Evolutionary conservation across 2,888 invertebrate genomes (phyloP).

Genomic region (Epistrophella euchroma): DNA sequence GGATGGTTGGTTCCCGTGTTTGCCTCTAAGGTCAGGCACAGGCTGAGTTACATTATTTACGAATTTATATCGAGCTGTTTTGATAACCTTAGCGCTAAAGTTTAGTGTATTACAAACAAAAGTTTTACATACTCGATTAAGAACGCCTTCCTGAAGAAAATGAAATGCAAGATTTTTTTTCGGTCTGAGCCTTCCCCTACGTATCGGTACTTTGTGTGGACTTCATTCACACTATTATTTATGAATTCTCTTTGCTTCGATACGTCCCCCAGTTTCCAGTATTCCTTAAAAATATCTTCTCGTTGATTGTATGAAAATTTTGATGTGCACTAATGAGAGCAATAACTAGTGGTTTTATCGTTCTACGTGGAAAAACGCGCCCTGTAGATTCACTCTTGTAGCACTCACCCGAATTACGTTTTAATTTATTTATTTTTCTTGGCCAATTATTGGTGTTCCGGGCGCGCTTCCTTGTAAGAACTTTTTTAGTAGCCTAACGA

Average conservation of each 20-base stretch:
- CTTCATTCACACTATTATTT: constrained; percentile 30
- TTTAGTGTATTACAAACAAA: constrained; percentile 16
- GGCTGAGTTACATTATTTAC: constrained; percentile 15
- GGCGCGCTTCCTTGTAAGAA: constrained; percentile 6
- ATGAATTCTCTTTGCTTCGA: constrained; percentile 17
- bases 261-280: constrained; percentile 32
- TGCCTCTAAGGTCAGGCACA: constrained; percentile 36
- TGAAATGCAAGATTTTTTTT: constrained; percentile 17
- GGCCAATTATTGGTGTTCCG: constrained; percentile 18
- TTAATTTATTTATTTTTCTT: constrained; percentile 21
- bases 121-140: constrained; percentile 21
- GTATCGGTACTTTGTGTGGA: constrained; percentile 21
- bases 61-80: constrained; percentile 19
- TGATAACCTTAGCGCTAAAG: constrained; percentile 27
- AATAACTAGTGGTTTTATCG: constrained; percentile 2
- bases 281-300: constrained; percentile 12
- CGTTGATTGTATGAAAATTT: constrained; percentile 6
- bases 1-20: constrained; percentile 20
- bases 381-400: constrained; percentile 15
- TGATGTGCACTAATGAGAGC: background rate
- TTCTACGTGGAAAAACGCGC: constrained; percentile 9
- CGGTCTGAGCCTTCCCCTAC: constrained; percentile 8
- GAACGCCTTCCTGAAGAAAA: constrained; percentile 22
- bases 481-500: constrained; percentile 16
- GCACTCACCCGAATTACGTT: constrained; percentile 30